Conservation (phyloP, 1,140 invertebrate genomes). For the Anoplolepis gracilipes region DNA sequence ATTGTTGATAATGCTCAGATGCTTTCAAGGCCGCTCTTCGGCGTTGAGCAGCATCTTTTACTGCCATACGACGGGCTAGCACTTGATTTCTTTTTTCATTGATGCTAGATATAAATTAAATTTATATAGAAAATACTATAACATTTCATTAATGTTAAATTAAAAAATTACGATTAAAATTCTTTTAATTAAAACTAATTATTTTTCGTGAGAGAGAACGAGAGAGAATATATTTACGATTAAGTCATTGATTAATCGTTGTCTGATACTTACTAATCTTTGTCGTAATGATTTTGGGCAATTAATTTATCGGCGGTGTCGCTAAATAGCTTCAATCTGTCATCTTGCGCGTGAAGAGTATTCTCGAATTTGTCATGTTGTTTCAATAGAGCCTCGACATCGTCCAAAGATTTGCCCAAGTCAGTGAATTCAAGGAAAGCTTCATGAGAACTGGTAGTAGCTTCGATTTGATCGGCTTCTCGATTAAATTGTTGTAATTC, state of each 20-base stretch:
- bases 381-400: constrained; percentile 97
- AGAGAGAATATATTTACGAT: neutral
- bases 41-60: constrained; percentile 91
- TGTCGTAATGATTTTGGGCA: constrained; percentile 94
- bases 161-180: neutral
- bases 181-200: neutral
- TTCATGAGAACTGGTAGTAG: constrained; percentile 96
- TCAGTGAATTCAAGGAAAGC: constrained; percentile 96
- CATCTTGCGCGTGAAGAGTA: constrained; percentile 97
- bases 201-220: neutral
- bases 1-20: constrained; percentile 93
- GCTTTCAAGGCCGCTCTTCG: constrained; percentile 91
- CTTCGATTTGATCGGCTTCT: constrained; percentile 99
- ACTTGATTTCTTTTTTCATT: constrained; percentile 92
- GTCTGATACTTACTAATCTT: constrained; percentile 89
- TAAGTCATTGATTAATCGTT: neutral
- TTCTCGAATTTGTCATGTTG: constrained; percentile 98
- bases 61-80: constrained; percentile 89
- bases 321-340: constrained; percentile 94
- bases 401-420: constrained; percentile 96
- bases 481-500: constrained; percentile 97
- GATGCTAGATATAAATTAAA: constrained; percentile 87
- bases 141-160: neutral
- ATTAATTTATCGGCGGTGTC: constrained; percentile 95
- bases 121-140: constrained; percentile 23